Evolutionary conservation across 1,140 invertebrate species (phyloP), one percentile per base, ranked within the genome.

Genomic region (Anoplophora glabripennis): DNA sequence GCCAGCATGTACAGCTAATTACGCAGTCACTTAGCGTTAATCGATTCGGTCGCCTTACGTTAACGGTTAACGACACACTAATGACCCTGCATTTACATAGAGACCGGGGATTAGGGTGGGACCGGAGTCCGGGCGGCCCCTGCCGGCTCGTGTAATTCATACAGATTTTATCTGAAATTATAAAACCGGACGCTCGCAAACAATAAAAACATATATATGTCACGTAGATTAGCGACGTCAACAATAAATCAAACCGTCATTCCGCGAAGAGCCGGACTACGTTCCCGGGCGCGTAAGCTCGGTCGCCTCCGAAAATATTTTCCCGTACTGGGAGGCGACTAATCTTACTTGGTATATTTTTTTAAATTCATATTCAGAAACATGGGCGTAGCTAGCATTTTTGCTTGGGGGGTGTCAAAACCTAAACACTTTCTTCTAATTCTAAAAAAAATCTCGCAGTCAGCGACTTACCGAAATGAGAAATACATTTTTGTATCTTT

Each of bases 1-100:
- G 65, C 58, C 68, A 63, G 56, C 70, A 67, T 75, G 66, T 72
- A 75, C 65, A 74, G 74, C 72, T 75, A 75, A 75, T 75, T 75
- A 75, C 74, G 69, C 68, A 75, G 74, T 75, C 74, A 75, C 72
- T 75, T 75, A 75, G 72, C 72, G 72, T 74, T 75, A 75, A 75
- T 75, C 72, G 72, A 75, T 75, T 73, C 66, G 71, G 70, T 73
- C 67, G 71, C 72, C 72, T 74, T 74, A 75, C 72, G 69, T 72
- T 75, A 63, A 70, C 67, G 73, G 67, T 74, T 75, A 74, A 75
- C 72, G 74, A 75, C 72, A 74, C 72, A 72, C 72, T 75, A 75
- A 75, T 75, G 74, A 74, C 72, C 68, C 64, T 40, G 60, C 68
- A 74, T 75, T 75, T 75, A 72, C 73, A 75, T 75, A 73, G 68